Base-by-base conservation (phyloP, 2,888 invertebrate genomes). In the Penaeus monodon region DNA sequence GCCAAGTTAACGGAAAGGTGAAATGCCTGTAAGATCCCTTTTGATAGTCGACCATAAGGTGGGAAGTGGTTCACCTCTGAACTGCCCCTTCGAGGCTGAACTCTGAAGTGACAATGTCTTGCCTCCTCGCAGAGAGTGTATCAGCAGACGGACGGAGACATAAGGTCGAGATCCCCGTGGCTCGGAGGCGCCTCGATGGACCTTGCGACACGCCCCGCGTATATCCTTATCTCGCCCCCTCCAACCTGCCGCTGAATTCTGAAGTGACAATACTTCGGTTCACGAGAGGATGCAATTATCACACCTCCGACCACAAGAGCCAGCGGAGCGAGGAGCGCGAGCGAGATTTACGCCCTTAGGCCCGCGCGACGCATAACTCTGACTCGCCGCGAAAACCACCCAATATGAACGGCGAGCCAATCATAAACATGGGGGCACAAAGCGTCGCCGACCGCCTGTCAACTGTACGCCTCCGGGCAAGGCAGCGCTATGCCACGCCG, bases 401-500 rank as follows among this genome's bases (percentile, higher is more conserved):
- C 85, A 74, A 79, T 85, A 80, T 85, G 85, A 85, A 85, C 85
- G 85, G 73, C 44, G 80, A 74, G 85, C 85, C 85, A 85, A 85
- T 85, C 85, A 85, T 85, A 85, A 85, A 85, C 85, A 85, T 85
- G 80, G 80, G 70, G 79, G 84, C 78, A 84, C 84, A 84, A 84
- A 84, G 84, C 84, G 64, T 79, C 79, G 79, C 84, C 84, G 84
- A 79, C 84, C 84, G 84, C 84, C 84, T 84, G 84, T 84, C 84
- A 84, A 79, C 84, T 66, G 84, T 44, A 84, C 79, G 57, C 57
- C 84, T 84, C 79, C 80, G 80, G 70, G 74, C 79, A 70, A 85
- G 74, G 74, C 44, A 10, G 65, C 73, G 80, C 80, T 64, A 73
- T 65, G 65, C 85, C 80, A 24, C 70, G 74, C 74, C 12, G 74